Base-by-base conservation (phyloP, 2,797 vertebrate genomes). In the Arnoldichthys spilopterus region DNA sequence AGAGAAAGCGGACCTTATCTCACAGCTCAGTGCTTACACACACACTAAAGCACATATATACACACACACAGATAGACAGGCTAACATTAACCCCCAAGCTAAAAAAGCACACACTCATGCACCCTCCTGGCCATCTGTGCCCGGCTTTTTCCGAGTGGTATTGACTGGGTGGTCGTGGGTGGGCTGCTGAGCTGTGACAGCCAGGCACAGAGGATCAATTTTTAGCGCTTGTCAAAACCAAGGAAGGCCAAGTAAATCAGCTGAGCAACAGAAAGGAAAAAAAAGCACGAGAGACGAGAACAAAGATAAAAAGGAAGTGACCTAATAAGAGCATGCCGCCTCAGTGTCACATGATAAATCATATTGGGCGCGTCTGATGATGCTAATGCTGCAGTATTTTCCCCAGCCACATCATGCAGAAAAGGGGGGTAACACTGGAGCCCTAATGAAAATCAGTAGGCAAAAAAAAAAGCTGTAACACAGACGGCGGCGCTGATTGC, bases 391-490 rank as follows among this genome's bases (percentile, higher is more conserved):
- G 73, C 79, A 79, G 37, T 73, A 49, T 83, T 78, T 68, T 67
- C 72, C 58, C 72, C 32, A 5, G 53, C 62, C 49, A 16, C 66
- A 61, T 76, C 40, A 47, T 43, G 43, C 13, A 28, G 20, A 53
- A 79, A 73, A 49, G 16, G 30, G 59, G 59, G 56, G 64, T 79
- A 78, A 87, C 82, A 82, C 82, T 81, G 74, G 62, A 80, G 74
- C 54, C 64, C 73, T 80, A 83, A 83, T 81, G 79, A 85, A 83
- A 84, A 85, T 77, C 81, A 77, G 72, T 76, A 74, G 71, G 72
- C 66, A 66, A 77, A 70, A 71, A 53, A 5, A 59, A 66, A 71
- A 51, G 51, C 51, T 15, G 72, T 47, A 73, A 78, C 77, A 68
- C 69, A 86, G 77, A 76, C 82, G 51, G 53, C 66, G 3, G 34